Evolutionary conservation across 2,113 vertebrate genomes (phyloP).

Genomic region (Vulpes vulpes): DNA sequence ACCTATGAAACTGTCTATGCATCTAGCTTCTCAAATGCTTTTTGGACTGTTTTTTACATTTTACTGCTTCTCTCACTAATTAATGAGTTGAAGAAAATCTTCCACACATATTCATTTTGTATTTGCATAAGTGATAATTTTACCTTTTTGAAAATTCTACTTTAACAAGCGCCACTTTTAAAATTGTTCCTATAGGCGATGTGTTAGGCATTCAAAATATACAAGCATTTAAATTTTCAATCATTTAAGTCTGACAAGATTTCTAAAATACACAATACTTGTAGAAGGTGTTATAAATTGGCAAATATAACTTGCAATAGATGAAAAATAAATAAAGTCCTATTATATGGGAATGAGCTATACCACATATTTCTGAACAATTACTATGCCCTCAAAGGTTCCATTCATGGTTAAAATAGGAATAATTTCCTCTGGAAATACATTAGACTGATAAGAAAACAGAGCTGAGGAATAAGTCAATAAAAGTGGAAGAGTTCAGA

Average conservation of each 20-base stretch:
- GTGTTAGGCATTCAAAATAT: background rate
- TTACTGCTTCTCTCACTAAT: slow-evolving; percentile 41
- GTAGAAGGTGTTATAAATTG: background rate
- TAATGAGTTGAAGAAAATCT: slow-evolving; percentile 58
- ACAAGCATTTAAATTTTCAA: background rate
- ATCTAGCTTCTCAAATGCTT: background rate
- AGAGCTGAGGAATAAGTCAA: background rate
- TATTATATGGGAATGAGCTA: background rate
- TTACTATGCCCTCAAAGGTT: background rate
- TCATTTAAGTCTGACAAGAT: background rate
- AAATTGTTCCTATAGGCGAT: slow-evolving; percentile 16
- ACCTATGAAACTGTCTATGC: background rate
- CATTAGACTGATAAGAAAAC: background rate
- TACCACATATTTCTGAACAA: background rate
- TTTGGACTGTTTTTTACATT: background rate
- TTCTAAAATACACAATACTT: background rate
- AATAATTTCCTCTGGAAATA: background rate
- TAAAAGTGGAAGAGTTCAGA: background rate
- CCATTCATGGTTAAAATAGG: background rate
- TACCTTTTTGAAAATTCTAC: slow-evolving; percentile 38
- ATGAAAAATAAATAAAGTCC: background rate
- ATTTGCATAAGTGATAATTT: slow-evolving; percentile 12
- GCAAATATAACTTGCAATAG: background rate
- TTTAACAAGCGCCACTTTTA: slow-evolving; percentile 56
- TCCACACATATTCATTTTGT: slow-evolving; percentile 27